These are phyloP conservation scores for Hydractinia symbiolongicarpus DNA, from an alignment of 30 jellyfish, hydroid and myxozoan species.

Conservation along the genomic window DNA sequence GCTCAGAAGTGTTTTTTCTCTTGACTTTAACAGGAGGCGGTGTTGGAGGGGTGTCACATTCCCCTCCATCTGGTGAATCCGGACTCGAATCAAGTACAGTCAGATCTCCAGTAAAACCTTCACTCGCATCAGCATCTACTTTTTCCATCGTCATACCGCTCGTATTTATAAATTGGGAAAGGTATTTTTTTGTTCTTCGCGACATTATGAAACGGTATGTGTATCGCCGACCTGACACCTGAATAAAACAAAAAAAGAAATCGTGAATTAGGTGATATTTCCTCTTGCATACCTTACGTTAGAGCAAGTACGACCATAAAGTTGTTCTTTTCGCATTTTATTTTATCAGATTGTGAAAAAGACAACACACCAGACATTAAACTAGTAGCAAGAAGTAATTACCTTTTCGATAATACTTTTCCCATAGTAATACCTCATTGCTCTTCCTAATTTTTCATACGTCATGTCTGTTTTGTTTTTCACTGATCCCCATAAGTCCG, in stretches of 20 bases:
- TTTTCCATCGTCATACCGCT: not conserved
- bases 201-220: conserved; percentile 59
- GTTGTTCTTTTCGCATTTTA: too few relatives aligned
- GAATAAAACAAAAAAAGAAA: not conserved
- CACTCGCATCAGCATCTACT: not conserved
- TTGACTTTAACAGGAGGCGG: not conserved
- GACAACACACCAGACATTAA: too few relatives aligned
- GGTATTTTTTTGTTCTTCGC: conserved; percentile 42
- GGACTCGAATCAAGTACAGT: conserved; percentile 11
- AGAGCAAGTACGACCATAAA: too few relatives aligned
- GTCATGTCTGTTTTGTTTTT: conserved; percentile 67
- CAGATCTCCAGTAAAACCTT: not conserved
- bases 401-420: conserved; percentile 66
- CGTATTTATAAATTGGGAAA: conserved; percentile 15
- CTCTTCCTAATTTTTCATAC: conserved; percentile 64
- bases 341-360: too few relatives aligned
- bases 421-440: conserved; percentile 72
- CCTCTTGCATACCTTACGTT: not conserved
- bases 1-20: not conserved
- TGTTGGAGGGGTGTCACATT: not conserved
- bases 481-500: conserved; percentile 58
- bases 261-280: not conserved
- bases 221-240: conserved; percentile 58
- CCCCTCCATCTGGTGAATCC: not conserved
- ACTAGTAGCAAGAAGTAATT: not conserved